These are phyloP conservation scores for Notiomystis cincta DNA, from an alignment of 2,113 vertebrate species.

Conservation along the genomic window DNA sequence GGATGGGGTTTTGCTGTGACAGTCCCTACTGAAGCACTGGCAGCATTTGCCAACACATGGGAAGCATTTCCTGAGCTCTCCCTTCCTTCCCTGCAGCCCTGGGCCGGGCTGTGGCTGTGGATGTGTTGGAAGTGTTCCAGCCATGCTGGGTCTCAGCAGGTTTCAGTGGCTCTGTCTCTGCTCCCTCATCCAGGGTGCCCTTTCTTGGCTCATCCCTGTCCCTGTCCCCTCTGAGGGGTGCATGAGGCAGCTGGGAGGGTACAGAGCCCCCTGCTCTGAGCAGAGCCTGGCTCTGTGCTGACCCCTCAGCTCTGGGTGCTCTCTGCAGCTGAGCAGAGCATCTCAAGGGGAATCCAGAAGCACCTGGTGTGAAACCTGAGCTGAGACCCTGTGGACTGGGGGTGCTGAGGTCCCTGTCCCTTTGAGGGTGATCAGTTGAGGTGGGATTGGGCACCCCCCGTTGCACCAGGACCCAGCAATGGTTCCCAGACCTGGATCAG, in stretches of 20 bases:
- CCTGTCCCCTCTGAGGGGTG: not conserved
- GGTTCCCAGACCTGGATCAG: not conserved
- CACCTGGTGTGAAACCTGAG: not conserved
- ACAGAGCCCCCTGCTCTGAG: not conserved
- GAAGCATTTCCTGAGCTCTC: rapidly evolving
- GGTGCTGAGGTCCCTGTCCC: not conserved
- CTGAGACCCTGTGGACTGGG: not conserved
- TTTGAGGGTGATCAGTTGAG: not conserved
- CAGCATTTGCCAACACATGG: not conserved
- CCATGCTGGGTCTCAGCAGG: not conserved
- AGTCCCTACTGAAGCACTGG: not conserved
- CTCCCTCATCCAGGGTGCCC: not conserved
- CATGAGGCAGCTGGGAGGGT: not conserved
- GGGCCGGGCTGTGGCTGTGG: not conserved
- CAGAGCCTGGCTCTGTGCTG: not conserved
- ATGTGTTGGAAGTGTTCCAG: not conserved
- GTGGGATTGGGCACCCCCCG: not conserved
- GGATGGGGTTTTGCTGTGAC: not conserved
- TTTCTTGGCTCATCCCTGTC: not conserved
- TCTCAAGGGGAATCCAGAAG: rapidly evolving
- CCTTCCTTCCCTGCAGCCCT: not conserved
- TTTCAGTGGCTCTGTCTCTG: not conserved
- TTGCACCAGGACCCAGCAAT: rapidly evolving
- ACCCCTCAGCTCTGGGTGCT: not conserved
- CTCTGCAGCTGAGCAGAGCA: not conserved